These are phyloP conservation scores for Paguma larvata DNA, from an alignment of 2,797 vertebrate genomes.

Conservation along the genomic window DNA sequence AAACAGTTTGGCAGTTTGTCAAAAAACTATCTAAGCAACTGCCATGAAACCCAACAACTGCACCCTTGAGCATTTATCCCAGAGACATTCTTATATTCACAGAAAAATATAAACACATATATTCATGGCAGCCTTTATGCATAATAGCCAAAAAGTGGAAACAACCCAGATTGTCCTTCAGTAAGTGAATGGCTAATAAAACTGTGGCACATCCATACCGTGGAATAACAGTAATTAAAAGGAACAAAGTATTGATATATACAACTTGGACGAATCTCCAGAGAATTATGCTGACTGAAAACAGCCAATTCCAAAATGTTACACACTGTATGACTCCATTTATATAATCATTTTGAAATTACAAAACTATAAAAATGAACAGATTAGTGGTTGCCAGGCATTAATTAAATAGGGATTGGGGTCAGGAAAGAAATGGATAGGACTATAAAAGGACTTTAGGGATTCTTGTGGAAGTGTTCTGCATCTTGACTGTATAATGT, in stretches of 20 bases:
- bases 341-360: slow-evolving; percentile 26
- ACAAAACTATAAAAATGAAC: not conserved
- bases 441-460: not conserved
- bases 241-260: not conserved
- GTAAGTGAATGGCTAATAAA: not conserved
- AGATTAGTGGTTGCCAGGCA: not conserved
- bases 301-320: not conserved
- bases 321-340: not conserved
- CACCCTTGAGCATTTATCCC: no score
- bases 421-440: not conserved
- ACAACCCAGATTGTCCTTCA: not conserved
- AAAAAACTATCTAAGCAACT: not conserved
- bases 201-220: not conserved
- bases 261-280: not conserved
- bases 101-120: no score
- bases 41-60: no score
- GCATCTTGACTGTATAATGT: not conserved
- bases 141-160: not conserved
- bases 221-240: slow-evolving; percentile 32
- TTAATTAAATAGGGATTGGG: not conserved
- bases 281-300: slow-evolving; percentile 41
- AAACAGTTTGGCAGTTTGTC: not conserved
- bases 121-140: not conserved
- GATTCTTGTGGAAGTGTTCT: slow-evolving; percentile 40
- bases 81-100: no score